Percentiles rank a stretch among this genome's conserved stretches.
phyloP scores from a whole-genome alignment of 2,888 invertebrate species.

The Caradrina kadenii region DNA sequence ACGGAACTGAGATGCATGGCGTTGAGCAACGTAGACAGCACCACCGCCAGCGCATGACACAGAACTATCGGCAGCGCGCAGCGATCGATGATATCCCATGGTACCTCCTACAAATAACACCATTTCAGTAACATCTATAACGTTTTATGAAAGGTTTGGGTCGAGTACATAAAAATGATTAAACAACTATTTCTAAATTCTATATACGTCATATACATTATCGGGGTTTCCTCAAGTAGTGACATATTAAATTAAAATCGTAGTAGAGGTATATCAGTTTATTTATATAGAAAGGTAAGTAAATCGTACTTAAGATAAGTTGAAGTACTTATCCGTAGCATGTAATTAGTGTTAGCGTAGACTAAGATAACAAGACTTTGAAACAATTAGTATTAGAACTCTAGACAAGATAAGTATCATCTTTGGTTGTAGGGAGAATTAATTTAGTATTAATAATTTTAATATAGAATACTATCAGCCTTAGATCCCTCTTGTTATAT shows the following conservation, averaged over 20 bases:
- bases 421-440: not conserved
- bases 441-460: not conserved
- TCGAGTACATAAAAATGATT: too few relatives aligned
- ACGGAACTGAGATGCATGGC: conserved; percentile 93
- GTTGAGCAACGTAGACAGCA: conserved; percentile 93
- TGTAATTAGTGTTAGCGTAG: conserved; percentile 9
- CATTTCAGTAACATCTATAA: conserved; percentile 48
- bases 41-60: conserved; percentile 95
- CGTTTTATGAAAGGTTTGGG: not conserved
- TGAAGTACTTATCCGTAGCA: not conserved
- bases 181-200: not conserved
- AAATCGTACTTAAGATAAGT: not conserved
- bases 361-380: not conserved
- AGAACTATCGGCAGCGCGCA: conserved; percentile 94
- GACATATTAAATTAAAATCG: too few relatives aligned
- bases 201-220: too few relatives aligned
- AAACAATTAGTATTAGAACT: conserved; percentile 4
- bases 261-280: not conserved
- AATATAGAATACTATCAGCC: conserved; percentile 1
- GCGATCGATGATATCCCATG: conserved; percentile 93
- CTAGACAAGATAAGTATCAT: not conserved
- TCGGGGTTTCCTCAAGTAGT: not conserved
- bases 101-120: conserved; percentile 90
- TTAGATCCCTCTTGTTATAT: conserved; percentile 12
- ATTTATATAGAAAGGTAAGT: not conserved